Evolutionary conservation across 1,140 invertebrate species (phyloP).

Genomic region (Drosophila littoralis): DNA sequence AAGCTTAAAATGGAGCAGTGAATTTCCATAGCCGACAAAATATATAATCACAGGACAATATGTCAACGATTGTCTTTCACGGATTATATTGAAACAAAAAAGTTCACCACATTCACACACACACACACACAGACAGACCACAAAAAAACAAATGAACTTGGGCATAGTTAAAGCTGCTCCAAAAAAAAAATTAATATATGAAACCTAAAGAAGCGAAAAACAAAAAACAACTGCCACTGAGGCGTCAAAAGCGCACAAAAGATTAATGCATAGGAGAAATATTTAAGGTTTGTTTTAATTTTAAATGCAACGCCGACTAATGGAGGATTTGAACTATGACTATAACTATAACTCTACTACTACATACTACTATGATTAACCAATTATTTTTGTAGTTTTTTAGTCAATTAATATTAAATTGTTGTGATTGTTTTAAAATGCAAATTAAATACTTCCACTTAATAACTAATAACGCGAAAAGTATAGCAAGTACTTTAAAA

Average conservation of each 20-base stretch:
- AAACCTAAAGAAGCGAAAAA: conserved; percentile 6
- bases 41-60: conserved; percentile 66
- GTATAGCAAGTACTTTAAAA: conserved; percentile 70
- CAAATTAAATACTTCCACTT: conserved; percentile 73
- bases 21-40: background rate
- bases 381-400: conserved; percentile 80
- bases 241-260: conserved; percentile 76
- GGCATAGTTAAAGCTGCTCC: conserved; percentile 16
- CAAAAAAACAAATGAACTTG: conserved; percentile 11
- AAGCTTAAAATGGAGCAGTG: conserved; percentile 24
- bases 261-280: conserved; percentile 67
- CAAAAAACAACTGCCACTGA: conserved; percentile 71
- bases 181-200: conserved; percentile 18
- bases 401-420: conserved; percentile 84
- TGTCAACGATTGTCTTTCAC: conserved; percentile 63
- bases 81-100: conserved; percentile 43
- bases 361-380: conserved; percentile 66
- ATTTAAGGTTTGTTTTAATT: conserved; percentile 78
- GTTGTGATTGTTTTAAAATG: conserved; percentile 84
- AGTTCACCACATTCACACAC: conserved; percentile 61
- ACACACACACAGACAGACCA: conserved; percentile 44
- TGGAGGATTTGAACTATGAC: conserved; percentile 83
- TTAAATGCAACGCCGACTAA: conserved; percentile 80
- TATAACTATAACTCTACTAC: conserved; percentile 59
- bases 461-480: conserved; percentile 71